Conservation (phyloP, 1,140 invertebrate genomes). For the Zaprionus capensis region DNA sequence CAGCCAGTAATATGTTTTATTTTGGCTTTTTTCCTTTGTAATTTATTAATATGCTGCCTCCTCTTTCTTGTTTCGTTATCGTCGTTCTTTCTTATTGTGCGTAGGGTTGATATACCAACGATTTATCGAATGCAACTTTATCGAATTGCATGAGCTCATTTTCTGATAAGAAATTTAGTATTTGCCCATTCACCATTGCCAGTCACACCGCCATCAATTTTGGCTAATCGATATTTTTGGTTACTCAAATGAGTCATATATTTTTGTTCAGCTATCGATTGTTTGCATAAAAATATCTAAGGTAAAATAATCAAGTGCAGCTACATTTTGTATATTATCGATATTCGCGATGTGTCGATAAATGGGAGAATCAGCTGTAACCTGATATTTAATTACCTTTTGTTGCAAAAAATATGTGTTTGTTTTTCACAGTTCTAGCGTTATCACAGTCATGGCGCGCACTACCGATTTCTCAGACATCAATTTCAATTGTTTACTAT, state of each 20-base stretch:
- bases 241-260: background rate
- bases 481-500: slow-evolving; percentile 55
- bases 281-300: background rate
- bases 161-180: slow-evolving; percentile 35
- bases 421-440: slow-evolving; percentile 22
- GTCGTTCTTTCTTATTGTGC: slow-evolving; percentile 60
- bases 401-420: slow-evolving; percentile 41
- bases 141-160: slow-evolving; percentile 46
- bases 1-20: slow-evolving; percentile 50
- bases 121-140: slow-evolving; percentile 33
- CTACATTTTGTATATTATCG: slow-evolving; percentile 3
- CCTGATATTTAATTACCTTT: slow-evolving; percentile 40
- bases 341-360: background rate
- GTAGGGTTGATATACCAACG: slow-evolving; percentile 37
- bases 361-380: slow-evolving; percentile 2
- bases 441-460: slow-evolving; percentile 56
- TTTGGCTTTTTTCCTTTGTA: slow-evolving; percentile 67
- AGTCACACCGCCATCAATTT: slow-evolving; percentile 4
- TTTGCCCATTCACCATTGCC: background rate
- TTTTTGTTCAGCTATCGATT: background rate
- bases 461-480: slow-evolving; percentile 65
- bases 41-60: slow-evolving; percentile 77
- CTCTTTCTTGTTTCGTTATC: slow-evolving; percentile 66
- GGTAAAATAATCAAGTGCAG: background rate
- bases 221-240: background rate